Conservation (phyloP, 2,113 vertebrate species). For the Aptenodytes patagonicus region DNA sequence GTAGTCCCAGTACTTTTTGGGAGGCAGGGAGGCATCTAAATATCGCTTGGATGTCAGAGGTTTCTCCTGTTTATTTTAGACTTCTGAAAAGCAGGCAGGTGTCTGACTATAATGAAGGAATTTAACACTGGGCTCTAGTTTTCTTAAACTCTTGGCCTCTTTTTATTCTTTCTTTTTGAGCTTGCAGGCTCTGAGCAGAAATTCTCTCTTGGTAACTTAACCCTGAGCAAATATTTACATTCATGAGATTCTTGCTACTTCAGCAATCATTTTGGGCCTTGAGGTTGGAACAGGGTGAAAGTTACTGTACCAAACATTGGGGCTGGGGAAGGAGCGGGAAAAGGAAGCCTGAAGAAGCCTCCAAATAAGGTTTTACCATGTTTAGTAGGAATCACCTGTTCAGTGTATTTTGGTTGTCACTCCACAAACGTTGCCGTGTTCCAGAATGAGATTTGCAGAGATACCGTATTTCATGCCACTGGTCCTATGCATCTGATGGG, state of each 20-base stretch:
- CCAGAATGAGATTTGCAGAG: neutral
- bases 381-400: neutral
- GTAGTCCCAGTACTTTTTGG: neutral
- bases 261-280: neutral
- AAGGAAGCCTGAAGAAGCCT: neutral
- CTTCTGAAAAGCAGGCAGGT: constrained; percentile 4
- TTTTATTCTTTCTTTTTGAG: constrained; percentile 15
- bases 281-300: neutral
- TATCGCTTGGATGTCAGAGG: neutral
- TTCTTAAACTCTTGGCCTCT: constrained; percentile 49
- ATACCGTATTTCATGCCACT: neutral
- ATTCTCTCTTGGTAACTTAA: constrained; percentile 29
- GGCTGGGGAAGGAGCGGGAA: neutral
- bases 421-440: neutral
- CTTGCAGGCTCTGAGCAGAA: constrained; percentile 3
- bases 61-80: neutral
- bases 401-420: neutral
- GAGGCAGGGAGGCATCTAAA: neutral
- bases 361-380: neutral
- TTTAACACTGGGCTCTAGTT: neutral
- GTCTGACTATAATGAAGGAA: neutral
- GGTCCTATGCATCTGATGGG: neutral
- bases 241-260: constrained; percentile 54
- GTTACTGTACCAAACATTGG: neutral
- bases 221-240: constrained; percentile 50